Conservation (phyloP, 1,140 invertebrate species). For the Diorhabda elongata region DNA sequence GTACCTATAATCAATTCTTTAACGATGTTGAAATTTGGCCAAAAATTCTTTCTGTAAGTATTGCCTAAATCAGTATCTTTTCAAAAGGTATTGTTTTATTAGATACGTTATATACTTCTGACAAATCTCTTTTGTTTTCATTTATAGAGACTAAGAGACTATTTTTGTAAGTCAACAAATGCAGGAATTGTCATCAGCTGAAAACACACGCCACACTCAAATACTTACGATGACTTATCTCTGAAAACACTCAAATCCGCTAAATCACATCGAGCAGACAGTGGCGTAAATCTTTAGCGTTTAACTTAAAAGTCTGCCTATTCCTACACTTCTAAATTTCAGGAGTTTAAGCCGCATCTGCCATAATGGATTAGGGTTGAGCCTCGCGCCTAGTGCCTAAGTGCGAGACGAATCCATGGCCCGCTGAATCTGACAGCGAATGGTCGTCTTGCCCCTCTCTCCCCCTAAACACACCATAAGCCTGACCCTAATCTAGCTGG, state of each 20-base stretch:
- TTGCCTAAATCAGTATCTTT: too few relatives aligned
- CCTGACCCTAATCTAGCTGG: constrained; percentile 43
- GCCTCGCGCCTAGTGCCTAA: constrained; percentile 36
- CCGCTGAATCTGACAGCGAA: constrained; percentile 39
- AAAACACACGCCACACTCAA: too few relatives aligned
- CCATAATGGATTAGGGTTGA: constrained; percentile 46
- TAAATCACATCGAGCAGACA: background rate
- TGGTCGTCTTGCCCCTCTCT: constrained; percentile 29
- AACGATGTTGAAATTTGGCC: too few relatives aligned
- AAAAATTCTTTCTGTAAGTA: too few relatives aligned
- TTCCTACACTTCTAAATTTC: constrained; percentile 31
- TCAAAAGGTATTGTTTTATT: too few relatives aligned
- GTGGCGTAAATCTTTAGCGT: background rate
- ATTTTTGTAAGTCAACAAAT: too few relatives aligned
- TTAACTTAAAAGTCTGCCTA: constrained; percentile 18
- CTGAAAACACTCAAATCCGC: background rate
- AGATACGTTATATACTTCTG: too few relatives aligned
- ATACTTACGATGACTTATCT: background rate
- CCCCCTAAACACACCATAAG: constrained; percentile 32
- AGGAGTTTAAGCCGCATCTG: constrained; percentile 36
- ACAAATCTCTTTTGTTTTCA: too few relatives aligned
- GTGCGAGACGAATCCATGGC: constrained; percentile 39
- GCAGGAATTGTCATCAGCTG: too few relatives aligned
- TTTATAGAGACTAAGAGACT: too few relatives aligned
- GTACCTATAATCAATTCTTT: too few relatives aligned